Base-by-base conservation (phyloP, 2,797 vertebrate genomes). In the Dicrostonyx torquatus region DNA sequence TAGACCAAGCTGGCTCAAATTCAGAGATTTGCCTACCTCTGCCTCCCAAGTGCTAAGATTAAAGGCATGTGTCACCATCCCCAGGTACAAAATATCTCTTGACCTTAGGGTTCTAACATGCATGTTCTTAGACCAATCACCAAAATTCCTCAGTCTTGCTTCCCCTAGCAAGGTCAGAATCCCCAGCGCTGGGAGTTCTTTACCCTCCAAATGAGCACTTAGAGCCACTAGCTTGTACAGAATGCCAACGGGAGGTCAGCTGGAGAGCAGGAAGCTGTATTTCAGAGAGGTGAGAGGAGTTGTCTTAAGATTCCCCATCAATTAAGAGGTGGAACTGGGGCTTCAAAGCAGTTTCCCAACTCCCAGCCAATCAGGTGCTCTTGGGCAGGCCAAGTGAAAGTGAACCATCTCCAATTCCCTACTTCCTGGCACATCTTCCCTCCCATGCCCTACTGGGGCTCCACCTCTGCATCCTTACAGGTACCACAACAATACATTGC, bases 401-500 rank as follows among this genome's bases (percentile, higher is more conserved):
- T 37, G 55, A 48, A 77, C 31, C 68, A 3, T 2, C 75, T 10
- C 50, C 18, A 60, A 17, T 58, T 64, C n/a, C 45, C 45, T 76
- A 40, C 24, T 89, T 89, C 75, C 79, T 84, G 53, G 53, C 40
- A 50, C 66, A n/a, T 90, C 15, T 0, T 0, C 17, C 88, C 68
- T 70, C 7, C 15, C 37, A 60, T 68, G 43, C 2, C 48, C 68
- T 40, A 1, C 12, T 97, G 79, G 50, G 68, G 12, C 79, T 37
- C 18, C 2, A 6, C 55, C 37, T 82, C 91, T 80, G 50, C 64
- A 26, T 93, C 45, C 94, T 82, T 92, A 24, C 97, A 99, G 99
- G 99, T 99, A 99, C 98, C 99, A 99, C 98, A 99, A 99, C 12
- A 98, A 98, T 95, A 99, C 98, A 0, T 97, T 99, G 89, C 97